Conservation (phyloP, 1,140 invertebrate species). For the Zaprionus vittiger region DNA sequence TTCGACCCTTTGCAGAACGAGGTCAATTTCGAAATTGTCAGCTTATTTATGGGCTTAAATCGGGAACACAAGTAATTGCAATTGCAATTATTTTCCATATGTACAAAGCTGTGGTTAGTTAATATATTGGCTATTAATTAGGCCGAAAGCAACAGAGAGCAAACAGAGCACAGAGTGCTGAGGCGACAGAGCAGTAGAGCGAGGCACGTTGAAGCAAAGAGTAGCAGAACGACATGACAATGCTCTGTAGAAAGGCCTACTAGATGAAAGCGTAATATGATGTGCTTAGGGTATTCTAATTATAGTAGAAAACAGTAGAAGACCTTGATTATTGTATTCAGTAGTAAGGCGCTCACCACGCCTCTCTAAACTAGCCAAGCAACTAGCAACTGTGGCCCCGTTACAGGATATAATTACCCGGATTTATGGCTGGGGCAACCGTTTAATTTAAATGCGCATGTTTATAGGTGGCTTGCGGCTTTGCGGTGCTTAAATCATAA, state of each 20-base stretch:
- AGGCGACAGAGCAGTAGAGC: neutral
- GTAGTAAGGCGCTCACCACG: neutral
- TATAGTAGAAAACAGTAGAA: too few species aligned
- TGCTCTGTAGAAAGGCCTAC: neutral
- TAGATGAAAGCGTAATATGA: neutral
- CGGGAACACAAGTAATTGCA: slow-evolving; percentile 34
- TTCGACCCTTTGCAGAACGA: slow-evolving; percentile 8
- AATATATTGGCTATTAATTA: slow-evolving; percentile 61
- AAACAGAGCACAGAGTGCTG: neutral
- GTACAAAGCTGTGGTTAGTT: slow-evolving; percentile 19
- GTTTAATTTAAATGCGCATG: slow-evolving; percentile 46
- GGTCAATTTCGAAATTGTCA: slow-evolving; percentile 13
- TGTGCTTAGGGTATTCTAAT: neutral
- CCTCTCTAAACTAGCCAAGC: neutral
- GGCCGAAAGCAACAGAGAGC: slow-evolving; percentile 19
- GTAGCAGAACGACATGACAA: neutral
- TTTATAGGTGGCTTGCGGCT: slow-evolving; percentile 55
- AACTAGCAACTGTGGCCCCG: slow-evolving; percentile 5
- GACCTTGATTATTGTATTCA: too few species aligned
- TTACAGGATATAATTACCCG: slow-evolving; percentile 32
- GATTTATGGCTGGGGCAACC: slow-evolving; percentile 26
- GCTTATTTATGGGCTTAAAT: slow-evolving; percentile 34
- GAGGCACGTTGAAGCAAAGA: neutral
- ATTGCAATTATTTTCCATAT: slow-evolving; percentile 42
- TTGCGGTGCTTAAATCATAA: slow-evolving; percentile 70